Base-by-base conservation (phyloP, 1,140 invertebrate species). In the Sitodiplosis mosellana region DNA sequence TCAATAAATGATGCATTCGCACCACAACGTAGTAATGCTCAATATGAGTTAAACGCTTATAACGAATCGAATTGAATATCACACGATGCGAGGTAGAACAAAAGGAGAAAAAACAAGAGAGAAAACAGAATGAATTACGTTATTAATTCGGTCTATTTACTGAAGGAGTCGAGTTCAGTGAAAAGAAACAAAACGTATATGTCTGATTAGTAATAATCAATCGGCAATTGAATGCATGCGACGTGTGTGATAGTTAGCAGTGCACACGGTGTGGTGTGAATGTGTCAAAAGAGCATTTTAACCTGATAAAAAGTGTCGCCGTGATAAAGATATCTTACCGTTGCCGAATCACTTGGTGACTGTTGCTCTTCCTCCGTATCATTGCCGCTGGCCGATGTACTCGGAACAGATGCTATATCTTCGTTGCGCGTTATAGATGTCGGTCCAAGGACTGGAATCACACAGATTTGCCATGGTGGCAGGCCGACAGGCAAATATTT, bases 381-480 rank as follows among this genome's bases (percentile, higher is more conserved):
- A 27, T 27, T 27, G 27, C 27, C 27, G 27, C 27, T 27, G 27
- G 27, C 27, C 27, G 27, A 27, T 27, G 3, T 10, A 27, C 3
- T 34, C 17, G 3, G 36, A 38, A 4, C 3, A 38, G 14, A 12
- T n/a, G 17, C 36, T 38, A n/a, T 17, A 3, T 38, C 36, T n/a
- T 38, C 36, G 17, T 3, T 38, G 14, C 17, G 14, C 5, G 36
- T 38, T 14, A 17, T 6, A 6, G 36, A 38, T 38, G 21, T 21
- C 12, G 45, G 47, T 0, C 47, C 11, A 10, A 22, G 6, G 18
- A 38, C 56, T 6, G 78, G 80, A 52, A 86, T 80, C 1, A 85
- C 63, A 20, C 78, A 75, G n/a, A 85, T 74, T 57, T 87, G 83
- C 83, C 83, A 87, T 1, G 83, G 83, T 1, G 84, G 76, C 27